Percentiles rank a stretch among this genome's conserved stretches.
phyloP scores from a whole-genome alignment of 2,888 invertebrate genomes.

The Yponomeuta plumbellus region DNA sequence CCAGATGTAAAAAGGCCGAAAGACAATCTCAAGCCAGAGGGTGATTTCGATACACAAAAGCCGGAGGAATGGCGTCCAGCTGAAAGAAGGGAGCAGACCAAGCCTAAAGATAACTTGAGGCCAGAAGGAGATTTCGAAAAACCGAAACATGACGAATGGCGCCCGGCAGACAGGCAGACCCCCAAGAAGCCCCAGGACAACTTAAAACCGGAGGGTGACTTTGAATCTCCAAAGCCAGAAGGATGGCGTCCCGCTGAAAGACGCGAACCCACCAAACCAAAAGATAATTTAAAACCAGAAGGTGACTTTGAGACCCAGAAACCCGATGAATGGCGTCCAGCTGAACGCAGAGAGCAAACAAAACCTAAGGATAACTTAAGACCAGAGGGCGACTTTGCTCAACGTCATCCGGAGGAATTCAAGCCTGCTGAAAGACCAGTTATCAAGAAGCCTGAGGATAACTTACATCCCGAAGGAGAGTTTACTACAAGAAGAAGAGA shows the following conservation, averaged over 20 bases:
- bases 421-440: slow-evolving; percentile 65
- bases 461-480: slow-evolving; percentile 74
- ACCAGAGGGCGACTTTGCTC: slow-evolving; percentile 77
- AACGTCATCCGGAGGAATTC: slow-evolving; percentile 51
- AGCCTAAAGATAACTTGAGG: slow-evolving; percentile 68
- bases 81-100: slow-evolving; percentile 49
- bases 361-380: slow-evolving; percentile 61
- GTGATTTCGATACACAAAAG: slow-evolving; percentile 66
- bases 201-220: slow-evolving; percentile 66
- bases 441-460: slow-evolving; percentile 69
- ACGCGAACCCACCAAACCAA: slow-evolving; percentile 40
- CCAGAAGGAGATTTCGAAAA: slow-evolving; percentile 56
- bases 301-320: slow-evolving; percentile 60
- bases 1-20: slow-evolving; percentile 38
- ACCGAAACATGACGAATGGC: slow-evolving; percentile 54
- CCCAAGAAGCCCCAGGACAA: slow-evolving; percentile 73
- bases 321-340: slow-evolving; percentile 51
- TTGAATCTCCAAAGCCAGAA: slow-evolving; percentile 46
- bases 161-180: slow-evolving; percentile 68
- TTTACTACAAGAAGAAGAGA: slow-evolving; percentile 65
- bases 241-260: slow-evolving; percentile 55
- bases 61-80: slow-evolving; percentile 57
- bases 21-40: slow-evolving; percentile 64
- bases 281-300: slow-evolving; percentile 71
- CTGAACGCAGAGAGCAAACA: slow-evolving; percentile 44